phyloP scores from a whole-genome alignment of 1,140 invertebrate species.

The Dufourea novaeangliae region DNA sequence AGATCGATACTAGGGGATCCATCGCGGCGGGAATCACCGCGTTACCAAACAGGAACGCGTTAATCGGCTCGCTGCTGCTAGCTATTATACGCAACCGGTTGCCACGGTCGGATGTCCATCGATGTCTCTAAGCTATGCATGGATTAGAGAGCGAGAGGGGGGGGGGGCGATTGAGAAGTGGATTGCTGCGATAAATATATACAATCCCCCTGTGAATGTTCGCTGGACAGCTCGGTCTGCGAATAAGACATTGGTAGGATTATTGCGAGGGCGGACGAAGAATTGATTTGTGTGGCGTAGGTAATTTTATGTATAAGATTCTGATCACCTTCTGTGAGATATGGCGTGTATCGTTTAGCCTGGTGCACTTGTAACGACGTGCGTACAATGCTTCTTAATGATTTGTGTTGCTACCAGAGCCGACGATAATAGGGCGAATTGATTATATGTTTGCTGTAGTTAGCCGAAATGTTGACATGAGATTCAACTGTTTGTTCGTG shows the following conservation, averaged over 20 bases:
- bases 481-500: no score
- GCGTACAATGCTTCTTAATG: no score
- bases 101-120: slow-evolving; percentile 11
- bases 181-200: neutral
- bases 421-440: no score
- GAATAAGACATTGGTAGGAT: neutral
- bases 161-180: neutral
- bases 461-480: no score
- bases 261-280: neutral
- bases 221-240: neutral
- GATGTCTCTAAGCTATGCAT: neutral
- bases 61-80: slow-evolving; percentile 8
- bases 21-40: slow-evolving; percentile 1
- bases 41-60: neutral
- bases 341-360: no score
- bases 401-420: no score
- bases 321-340: no score
- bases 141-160: neutral
- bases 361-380: no score
- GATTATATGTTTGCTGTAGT: no score
- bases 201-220: neutral
- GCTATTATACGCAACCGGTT: slow-evolving; percentile 1
- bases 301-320: neutral
- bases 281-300: neutral
- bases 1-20: slow-evolving; percentile 55